Evolutionary conservation across 2,113 vertebrate species (phyloP).

Genomic region (Bubalus kerabau): DNA sequence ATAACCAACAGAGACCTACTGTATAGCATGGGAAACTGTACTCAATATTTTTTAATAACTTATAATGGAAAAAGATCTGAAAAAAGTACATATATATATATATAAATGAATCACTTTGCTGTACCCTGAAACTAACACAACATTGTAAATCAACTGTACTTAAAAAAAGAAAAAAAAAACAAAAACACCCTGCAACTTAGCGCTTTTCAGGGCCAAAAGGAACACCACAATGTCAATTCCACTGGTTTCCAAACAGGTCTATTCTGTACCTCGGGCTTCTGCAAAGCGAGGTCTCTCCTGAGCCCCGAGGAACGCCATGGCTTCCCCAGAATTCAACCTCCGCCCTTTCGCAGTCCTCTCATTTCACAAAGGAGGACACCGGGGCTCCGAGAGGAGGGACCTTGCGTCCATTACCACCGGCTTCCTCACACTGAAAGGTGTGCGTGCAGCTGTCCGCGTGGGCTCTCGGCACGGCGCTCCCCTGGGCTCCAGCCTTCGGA

Average conservation of each 20-base stretch:
- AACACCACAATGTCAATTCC: accelerated
- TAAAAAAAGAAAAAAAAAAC: not conserved
- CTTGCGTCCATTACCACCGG: accelerated
- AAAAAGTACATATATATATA: not conserved
- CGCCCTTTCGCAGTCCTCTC: not conserved
- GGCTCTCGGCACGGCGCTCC: not conserved
- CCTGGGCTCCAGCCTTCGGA: not conserved
- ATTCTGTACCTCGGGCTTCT: not conserved
- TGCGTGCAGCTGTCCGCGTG: accelerated
- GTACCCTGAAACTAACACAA: not conserved
- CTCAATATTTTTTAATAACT: not conserved
- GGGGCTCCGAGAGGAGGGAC: not conserved
- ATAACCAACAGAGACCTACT: not conserved
- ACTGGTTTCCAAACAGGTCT: not conserved
- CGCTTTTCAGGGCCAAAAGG: not conserved
- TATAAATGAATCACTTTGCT: not conserved
- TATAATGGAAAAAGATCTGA: not conserved
- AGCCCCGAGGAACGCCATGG: accelerated
- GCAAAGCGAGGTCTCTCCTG: not conserved
- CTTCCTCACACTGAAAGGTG: not conserved
- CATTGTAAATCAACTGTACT: not conserved
- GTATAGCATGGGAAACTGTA: not conserved
- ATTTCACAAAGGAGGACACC: not conserved
- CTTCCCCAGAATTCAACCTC: not conserved
- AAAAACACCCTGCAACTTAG: not conserved